A percentile compares a stretch with the other conserved stretches of the same genome.
Conservation (phyloP, 2,113 vertebrate species). For the Eurystomus gularis region DNA sequence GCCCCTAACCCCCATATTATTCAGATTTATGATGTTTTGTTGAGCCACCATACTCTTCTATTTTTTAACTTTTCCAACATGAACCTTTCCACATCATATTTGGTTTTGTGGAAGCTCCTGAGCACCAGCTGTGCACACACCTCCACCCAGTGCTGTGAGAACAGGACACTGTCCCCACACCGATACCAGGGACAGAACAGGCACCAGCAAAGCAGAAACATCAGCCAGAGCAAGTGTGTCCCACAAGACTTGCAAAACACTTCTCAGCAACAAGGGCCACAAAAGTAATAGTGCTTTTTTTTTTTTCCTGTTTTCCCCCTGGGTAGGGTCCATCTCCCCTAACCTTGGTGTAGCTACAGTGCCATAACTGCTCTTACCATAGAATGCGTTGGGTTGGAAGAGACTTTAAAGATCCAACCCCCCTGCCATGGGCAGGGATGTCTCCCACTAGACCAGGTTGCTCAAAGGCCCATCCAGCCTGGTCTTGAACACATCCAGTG, state of each 20-base stretch:
- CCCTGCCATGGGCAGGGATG: too few relatives aligned
- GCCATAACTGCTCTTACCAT: too few relatives aligned
- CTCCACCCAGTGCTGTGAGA: not conserved
- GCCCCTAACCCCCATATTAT: fast-evolving
- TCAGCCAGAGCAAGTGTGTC: not conserved
- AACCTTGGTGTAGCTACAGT: not conserved
- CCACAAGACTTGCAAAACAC: not conserved
- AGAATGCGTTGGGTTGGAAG: too few relatives aligned
- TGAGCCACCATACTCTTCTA: not conserved
- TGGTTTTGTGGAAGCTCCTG: not conserved
- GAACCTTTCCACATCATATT: not conserved
- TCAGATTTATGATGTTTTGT: not conserved
- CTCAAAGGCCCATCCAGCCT: too few relatives aligned
- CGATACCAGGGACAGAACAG: not conserved
- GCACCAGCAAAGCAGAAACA: not conserved
- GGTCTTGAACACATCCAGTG: too few relatives aligned
- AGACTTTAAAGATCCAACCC: too few relatives aligned
- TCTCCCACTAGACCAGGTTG: too few relatives aligned
- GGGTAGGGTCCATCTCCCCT: not conserved
- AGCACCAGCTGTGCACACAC: not conserved
- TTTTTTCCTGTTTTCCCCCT: not conserved
- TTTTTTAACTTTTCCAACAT: not conserved
- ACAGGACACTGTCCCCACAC: not conserved
- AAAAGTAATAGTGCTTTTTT: not conserved
- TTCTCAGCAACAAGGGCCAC: not conserved